These are phyloP conservation scores for Trinectes maculatus DNA, from an alignment of 2,113 vertebrate species.

Conservation along the genomic window DNA sequence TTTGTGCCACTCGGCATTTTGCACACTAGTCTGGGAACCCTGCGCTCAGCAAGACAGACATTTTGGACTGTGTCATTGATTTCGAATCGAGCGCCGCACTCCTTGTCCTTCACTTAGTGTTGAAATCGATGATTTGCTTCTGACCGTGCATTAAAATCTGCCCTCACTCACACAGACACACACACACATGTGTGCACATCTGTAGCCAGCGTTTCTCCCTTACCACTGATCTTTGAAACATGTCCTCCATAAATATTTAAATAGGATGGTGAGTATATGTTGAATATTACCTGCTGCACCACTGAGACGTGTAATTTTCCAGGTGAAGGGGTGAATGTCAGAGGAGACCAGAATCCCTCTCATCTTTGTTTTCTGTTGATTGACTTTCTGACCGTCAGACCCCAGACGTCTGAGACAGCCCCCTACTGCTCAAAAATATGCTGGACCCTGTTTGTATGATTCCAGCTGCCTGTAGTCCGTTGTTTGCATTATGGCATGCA, in stretches of 20 bases:
- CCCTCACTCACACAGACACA: background rate
- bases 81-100: conserved; percentile 75
- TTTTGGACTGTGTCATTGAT: conserved; percentile 82
- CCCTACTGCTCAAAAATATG: conserved; percentile 34
- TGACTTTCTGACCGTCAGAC: conserved; percentile 57
- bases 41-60: conserved; percentile 69
- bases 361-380: conserved; percentile 62
- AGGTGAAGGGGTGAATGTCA: conserved; percentile 6
- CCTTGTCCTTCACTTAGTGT: conserved; percentile 81
- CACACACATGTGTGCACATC: conserved; percentile 1
- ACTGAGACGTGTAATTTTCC: conserved; percentile 11
- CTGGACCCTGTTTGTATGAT: background rate
- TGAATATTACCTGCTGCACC: conserved; percentile 26
- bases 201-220: conserved; percentile 49
- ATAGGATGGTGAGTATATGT: conserved; percentile 30
- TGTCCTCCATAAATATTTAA: conserved; percentile 58
- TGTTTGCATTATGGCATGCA: conserved; percentile 1
- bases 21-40: conserved; percentile 68
- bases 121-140: conserved; percentile 80
- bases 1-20: conserved; percentile 67
- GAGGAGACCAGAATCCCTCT: conserved; percentile 2
- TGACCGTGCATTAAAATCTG: conserved; percentile 77
- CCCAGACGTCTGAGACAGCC: conserved; percentile 35
- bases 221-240: conserved; percentile 52
- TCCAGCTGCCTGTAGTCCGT: background rate